Percentiles rank a stretch among this genome's conserved stretches.
Evolutionary conservation across 2,113 vertebrate species (phyloP).

Genomic region (Bostrychus sinensis): DNA sequence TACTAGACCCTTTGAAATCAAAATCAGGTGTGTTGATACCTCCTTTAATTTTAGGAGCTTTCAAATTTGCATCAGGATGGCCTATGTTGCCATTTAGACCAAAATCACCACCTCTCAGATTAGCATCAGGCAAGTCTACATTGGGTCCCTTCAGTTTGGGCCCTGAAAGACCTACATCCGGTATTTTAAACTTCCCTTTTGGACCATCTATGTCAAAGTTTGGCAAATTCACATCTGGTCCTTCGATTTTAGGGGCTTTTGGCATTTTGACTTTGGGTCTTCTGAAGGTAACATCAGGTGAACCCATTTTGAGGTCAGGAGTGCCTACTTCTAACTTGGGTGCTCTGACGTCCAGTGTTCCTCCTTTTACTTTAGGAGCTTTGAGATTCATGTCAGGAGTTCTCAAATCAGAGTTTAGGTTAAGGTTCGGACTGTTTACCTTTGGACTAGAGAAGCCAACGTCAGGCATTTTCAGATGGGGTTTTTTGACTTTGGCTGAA

Average conservation of each 20-base stretch:
- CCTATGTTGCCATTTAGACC: slow-evolving; percentile 28
- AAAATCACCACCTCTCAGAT: slow-evolving; percentile 39
- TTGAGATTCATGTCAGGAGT: slow-evolving; percentile 26
- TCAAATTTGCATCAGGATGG: slow-evolving; percentile 32
- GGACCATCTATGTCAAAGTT: slow-evolving; percentile 40
- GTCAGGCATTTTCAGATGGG: slow-evolving; percentile 58
- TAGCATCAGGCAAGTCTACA: slow-evolving; percentile 44
- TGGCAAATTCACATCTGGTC: slow-evolving; percentile 48
- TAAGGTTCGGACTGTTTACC: slow-evolving; percentile 41
- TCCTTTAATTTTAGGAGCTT: slow-evolving; percentile 40
- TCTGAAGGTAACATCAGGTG: slow-evolving; percentile 47
- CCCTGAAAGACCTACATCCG: slow-evolving; percentile 37
- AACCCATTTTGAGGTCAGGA: slow-evolving; percentile 38
- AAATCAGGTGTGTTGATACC: slow-evolving; percentile 31
- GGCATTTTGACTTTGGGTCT: slow-evolving; percentile 49
- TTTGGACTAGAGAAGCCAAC: slow-evolving; percentile 53
- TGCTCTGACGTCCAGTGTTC: slow-evolving; percentile 53
- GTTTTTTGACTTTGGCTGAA: slow-evolving; percentile 54
- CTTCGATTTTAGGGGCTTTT: slow-evolving; percentile 48
- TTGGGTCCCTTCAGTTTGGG: slow-evolving; percentile 42
- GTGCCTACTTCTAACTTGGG: slow-evolving; percentile 51
- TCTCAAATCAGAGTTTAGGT: slow-evolving; percentile 25
- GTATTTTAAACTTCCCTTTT: slow-evolving; percentile 31
- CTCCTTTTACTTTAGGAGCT: slow-evolving; percentile 60
- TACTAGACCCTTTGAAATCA: slow-evolving; percentile 36